phyloP scores from a whole-genome alignment of 2,797 vertebrate genomes.

The Hylomyscus alleni region DNA sequence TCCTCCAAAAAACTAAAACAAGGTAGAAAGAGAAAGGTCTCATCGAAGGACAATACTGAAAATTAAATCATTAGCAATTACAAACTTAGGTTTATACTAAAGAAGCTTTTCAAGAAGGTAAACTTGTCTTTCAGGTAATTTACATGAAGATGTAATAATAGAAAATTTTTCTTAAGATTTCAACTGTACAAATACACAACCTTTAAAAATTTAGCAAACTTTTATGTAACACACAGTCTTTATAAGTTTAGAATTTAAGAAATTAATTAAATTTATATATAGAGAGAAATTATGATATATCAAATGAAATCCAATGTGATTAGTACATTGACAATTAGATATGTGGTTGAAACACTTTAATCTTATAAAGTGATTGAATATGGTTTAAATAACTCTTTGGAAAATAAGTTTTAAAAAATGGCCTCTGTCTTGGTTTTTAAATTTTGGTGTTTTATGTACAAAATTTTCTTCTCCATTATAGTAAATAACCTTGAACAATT shows the following conservation, averaged over 20 bases:
- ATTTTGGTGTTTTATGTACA: background rate
- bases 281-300: background rate
- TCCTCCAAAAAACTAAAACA: background rate
- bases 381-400: background rate
- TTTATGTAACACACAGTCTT: background rate
- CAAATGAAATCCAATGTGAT: background rate
- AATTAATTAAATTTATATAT: background rate
- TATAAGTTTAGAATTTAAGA: background rate
- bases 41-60: background rate
- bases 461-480: constrained; percentile 2
- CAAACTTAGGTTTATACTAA: background rate
- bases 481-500: background rate
- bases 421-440: background rate
- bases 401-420: background rate
- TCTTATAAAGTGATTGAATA: constrained; percentile 12
- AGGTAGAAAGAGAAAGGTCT: background rate
- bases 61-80: background rate
- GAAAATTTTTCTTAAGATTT: background rate
- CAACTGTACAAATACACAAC: background rate
- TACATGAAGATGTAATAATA: background rate
- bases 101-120: background rate
- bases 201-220: background rate
- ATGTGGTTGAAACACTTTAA: background rate
- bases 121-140: background rate
- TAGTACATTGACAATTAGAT: background rate